Conservation (phyloP, 1,140 invertebrate species). For the Muscidifurax raptorellus region DNA sequence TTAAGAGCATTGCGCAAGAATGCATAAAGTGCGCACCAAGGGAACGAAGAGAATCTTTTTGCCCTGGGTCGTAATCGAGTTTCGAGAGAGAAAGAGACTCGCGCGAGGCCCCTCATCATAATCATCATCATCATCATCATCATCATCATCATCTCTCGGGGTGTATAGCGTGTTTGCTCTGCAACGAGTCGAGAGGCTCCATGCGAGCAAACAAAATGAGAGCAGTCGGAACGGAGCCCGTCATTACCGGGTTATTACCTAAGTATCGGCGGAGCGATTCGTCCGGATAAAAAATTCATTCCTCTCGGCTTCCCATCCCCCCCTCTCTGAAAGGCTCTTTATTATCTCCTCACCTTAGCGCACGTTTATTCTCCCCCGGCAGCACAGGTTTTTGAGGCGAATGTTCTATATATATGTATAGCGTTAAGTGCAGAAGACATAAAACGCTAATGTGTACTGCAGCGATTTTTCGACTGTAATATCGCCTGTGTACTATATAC, state of each 20-base stretch:
- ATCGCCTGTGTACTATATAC: not conserved
- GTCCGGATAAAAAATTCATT: slow-evolving; percentile 45
- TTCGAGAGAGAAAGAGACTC: slow-evolving; percentile 58
- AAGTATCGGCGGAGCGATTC: slow-evolving; percentile 61
- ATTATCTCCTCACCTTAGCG: slow-evolving; percentile 46
- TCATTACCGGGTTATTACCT: slow-evolving; percentile 71
- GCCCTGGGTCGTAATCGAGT: slow-evolving; percentile 62
- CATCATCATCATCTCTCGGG: slow-evolving; percentile 51
- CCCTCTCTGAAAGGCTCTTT: slow-evolving; percentile 44
- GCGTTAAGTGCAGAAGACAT: slow-evolving; percentile 22
- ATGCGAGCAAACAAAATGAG: slow-evolving; percentile 62
- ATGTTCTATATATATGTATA: too few species aligned
- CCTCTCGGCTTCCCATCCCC: not conserved
- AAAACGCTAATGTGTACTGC: slow-evolving; percentile 43
- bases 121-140: slow-evolving; percentile 59
- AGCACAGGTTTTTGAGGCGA: slow-evolving; percentile 6
- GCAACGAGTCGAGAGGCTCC: slow-evolving; percentile 52
- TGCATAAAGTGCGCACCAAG: not conserved
- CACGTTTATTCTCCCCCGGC: not conserved
- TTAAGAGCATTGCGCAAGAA: not conserved
- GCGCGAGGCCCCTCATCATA: slow-evolving; percentile 65
- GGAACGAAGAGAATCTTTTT: not conserved
- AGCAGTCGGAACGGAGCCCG: slow-evolving; percentile 63
- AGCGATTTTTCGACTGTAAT: not conserved
- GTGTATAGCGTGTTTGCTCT: slow-evolving; percentile 66